These are phyloP conservation scores for Andrena praecox DNA, from an alignment of 2,888 invertebrate genomes.

Conservation along the genomic window DNA sequence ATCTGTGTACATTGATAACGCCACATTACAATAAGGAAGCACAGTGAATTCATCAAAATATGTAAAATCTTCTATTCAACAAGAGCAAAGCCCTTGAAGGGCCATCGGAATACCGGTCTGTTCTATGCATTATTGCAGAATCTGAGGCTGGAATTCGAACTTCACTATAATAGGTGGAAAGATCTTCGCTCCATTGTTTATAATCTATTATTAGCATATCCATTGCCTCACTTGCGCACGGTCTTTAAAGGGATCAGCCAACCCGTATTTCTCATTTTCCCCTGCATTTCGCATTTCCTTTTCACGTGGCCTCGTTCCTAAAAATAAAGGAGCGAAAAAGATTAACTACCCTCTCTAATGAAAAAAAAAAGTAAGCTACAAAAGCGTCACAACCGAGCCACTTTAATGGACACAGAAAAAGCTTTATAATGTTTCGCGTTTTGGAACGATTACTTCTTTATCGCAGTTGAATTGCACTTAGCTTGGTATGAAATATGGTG, in stretches of 20 bases:
- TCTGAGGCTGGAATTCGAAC: conserved; percentile 6
- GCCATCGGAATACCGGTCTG: not conserved
- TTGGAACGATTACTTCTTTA: conserved; percentile 22
- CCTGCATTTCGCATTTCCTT: not conserved
- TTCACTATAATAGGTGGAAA: conserved; percentile 19
- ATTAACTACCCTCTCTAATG: not conserved
- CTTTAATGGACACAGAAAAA: conserved; percentile 10
- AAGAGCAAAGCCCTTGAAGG: not conserved
- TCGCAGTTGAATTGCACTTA: not conserved
- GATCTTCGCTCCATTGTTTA: conserved; percentile 34
- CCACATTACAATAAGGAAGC: not conserved
- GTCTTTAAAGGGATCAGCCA: conserved; percentile 13
- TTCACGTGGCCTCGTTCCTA: not conserved
- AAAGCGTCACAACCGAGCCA: not conserved
- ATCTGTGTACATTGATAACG: not conserved
- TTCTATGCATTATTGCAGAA: conserved; percentile 18
- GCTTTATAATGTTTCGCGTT: conserved; percentile 1
- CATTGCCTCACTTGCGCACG: conserved; percentile 29
- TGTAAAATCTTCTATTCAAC: conserved; percentile 14
- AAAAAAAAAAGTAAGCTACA: not conserved
- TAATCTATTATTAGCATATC: conserved; percentile 50
- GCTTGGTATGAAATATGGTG: not conserved
- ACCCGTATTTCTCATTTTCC: not conserved
- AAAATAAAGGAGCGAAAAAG: not conserved
- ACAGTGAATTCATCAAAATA: not conserved